phyloP scores from a whole-genome alignment of 2,113 vertebrate species.

The Alosa alosa region DNA sequence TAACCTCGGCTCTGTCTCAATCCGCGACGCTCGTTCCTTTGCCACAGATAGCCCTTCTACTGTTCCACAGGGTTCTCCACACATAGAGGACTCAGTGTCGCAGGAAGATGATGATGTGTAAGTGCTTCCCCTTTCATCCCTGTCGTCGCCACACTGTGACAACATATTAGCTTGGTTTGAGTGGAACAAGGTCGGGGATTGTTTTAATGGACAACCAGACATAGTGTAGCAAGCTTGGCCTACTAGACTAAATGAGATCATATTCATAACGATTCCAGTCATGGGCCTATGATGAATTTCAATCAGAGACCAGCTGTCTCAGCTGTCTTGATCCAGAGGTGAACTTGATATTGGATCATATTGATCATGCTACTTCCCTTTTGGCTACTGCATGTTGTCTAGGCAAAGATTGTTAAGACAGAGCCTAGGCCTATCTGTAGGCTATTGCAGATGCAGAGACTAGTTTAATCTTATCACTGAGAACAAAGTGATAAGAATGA shows the following conservation, averaged over 20 bases:
- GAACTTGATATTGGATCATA: no score
- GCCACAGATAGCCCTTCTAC: neutral
- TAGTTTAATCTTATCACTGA: neutral
- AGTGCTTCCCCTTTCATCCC: neutral
- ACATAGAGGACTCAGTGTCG: neutral
- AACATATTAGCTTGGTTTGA: neutral
- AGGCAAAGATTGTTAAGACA: no score
- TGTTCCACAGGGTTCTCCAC: neutral
- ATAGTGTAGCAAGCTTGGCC: no score
- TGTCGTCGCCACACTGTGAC: neutral
- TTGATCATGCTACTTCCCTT: neutral
- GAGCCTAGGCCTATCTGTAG: no score
- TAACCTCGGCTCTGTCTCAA: neutral
- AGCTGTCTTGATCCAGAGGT: no score
- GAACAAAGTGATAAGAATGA: neutral
- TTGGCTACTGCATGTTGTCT: neutral
- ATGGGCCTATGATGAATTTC: no score
- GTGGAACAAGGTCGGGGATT: no score
- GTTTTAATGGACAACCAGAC: no score
- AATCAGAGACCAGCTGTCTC: no score
- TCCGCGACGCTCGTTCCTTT: neutral
- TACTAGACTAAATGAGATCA: no score
- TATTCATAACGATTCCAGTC: no score
- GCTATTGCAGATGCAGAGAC: neutral
- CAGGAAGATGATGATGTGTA: slow-evolving; percentile 5